Conservation (phyloP, 2,888 invertebrate species). For the Andrena chrysosceles region DNA sequence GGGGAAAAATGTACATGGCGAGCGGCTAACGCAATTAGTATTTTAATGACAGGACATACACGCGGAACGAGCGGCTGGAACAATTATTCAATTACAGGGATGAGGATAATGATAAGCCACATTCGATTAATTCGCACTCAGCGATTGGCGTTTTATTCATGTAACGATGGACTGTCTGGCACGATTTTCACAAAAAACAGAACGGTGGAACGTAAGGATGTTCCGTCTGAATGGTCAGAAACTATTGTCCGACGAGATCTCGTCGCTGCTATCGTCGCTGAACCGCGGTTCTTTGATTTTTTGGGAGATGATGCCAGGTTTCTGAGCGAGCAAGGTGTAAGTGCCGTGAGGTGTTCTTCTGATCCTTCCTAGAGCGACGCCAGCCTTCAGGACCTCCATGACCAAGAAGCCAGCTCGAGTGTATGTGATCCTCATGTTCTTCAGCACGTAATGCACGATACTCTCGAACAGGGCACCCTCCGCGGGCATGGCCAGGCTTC, state of each 20-base stretch:
- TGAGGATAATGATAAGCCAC: slow-evolving; percentile 10
- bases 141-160: slow-evolving; percentile 27
- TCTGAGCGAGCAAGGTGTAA: slow-evolving; percentile 70
- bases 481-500: slow-evolving; percentile 33
- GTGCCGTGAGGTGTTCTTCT: slow-evolving; percentile 72
- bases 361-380: slow-evolving; percentile 77
- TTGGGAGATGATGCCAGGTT: slow-evolving; percentile 52
- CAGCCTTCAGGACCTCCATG: slow-evolving; percentile 77
- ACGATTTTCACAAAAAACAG: not conserved
- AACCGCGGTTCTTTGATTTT: slow-evolving; percentile 74
- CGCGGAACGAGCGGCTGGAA: slow-evolving; percentile 5
- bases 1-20: not conserved
- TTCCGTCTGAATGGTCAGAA: not conserved
- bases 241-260: slow-evolving; percentile 31
- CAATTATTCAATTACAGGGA: slow-evolving; percentile 42
- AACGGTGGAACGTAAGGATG: not conserved
- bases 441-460: slow-evolving; percentile 80
- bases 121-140: slow-evolving; percentile 3
- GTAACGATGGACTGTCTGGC: not conserved
- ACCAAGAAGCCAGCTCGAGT: slow-evolving; percentile 74
- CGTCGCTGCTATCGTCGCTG: slow-evolving; percentile 73
- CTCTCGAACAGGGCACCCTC: slow-evolving; percentile 77
- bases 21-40: slow-evolving; percentile 29
- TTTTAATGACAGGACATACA: slow-evolving; percentile 26
- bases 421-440: slow-evolving; percentile 72